Conservation (phyloP, 37 sponge, comb jelly and placozoan genomes). For the Hormiphora californensis region DNA sequence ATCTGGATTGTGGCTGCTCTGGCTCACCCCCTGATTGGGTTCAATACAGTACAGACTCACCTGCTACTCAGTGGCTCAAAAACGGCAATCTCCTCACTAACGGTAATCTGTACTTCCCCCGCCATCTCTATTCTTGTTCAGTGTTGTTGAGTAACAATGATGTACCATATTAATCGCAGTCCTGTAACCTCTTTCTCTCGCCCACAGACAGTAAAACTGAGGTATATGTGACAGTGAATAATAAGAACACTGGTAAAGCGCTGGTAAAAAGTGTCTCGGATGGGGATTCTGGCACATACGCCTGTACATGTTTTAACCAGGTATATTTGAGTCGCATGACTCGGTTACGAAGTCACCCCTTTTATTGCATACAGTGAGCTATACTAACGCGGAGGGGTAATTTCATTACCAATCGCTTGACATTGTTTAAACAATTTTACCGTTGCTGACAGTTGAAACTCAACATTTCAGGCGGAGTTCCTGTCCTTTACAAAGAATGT, state of each 20-base stretch:
- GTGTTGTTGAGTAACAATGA: too few species aligned
- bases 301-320: slow-evolving; percentile 30
- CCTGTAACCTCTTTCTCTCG: too few species aligned
- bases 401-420: not conserved
- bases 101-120: too few species aligned
- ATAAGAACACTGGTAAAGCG: slow-evolving; percentile 16
- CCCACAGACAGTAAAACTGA: not conserved
- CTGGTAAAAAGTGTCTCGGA: not conserved
- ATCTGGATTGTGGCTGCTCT: not conserved
- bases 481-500: slow-evolving; percentile 2
- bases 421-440: not conserved
- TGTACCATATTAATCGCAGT: too few species aligned
- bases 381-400: too few species aligned
- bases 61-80: not conserved
- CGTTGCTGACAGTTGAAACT: not conserved
- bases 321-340: too few species aligned
- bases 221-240: not conserved
- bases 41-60: not conserved
- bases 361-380: too few species aligned
- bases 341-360: too few species aligned
- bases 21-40: slow-evolving; percentile 20
- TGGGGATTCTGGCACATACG: not conserved
- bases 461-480: not conserved
- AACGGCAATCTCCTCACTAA: not conserved
- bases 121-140: too few species aligned